Evolutionary conservation across 1,140 invertebrate species (phyloP).

Genomic region (Latrodectus geometricus): DNA sequence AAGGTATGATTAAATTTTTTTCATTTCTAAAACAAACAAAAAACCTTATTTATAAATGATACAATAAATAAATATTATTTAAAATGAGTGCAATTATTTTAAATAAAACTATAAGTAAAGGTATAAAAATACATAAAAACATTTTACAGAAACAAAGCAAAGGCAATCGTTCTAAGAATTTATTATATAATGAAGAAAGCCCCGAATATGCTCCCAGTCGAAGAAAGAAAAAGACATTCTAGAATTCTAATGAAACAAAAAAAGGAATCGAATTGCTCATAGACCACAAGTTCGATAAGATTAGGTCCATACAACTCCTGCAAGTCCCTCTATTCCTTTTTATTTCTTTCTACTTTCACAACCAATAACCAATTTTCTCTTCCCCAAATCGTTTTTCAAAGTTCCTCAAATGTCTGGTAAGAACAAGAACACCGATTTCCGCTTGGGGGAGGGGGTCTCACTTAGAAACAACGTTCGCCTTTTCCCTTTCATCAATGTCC

Average conservation of each 20-base stretch:
- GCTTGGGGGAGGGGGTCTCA: conserved; percentile 7
- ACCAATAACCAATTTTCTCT: conserved; percentile 55
- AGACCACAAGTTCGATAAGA: conserved; percentile 46
- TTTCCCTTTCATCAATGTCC: not conserved
- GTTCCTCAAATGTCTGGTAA: conserved; percentile 48
- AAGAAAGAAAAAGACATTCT: not conserved
- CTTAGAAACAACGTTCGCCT: conserved; percentile 33
- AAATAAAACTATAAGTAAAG: too few species aligned
- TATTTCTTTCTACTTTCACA: conserved; percentile 27
- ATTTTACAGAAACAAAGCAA: too few species aligned
- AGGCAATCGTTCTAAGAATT: too few species aligned
- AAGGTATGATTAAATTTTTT: too few species aligned
- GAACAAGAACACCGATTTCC: conserved; percentile 48
- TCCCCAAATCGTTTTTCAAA: conserved; percentile 57
- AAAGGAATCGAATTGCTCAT: conserved; percentile 27
- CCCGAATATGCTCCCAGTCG: not conserved
- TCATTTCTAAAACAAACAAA: too few species aligned
- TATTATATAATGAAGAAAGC: too few species aligned
- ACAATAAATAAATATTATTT: too few species aligned
- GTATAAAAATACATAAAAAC: too few species aligned
- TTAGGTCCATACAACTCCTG: conserved; percentile 15
- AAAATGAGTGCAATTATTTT: too few species aligned
- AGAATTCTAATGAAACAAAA: not conserved
- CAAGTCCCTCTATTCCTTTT: conserved; percentile 17
- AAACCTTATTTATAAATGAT: too few species aligned